Evolutionary conservation across 1,140 invertebrate genomes (phyloP), one percentile per base, ranked within the genome.

Genomic region (Pararge aegeria): DNA sequence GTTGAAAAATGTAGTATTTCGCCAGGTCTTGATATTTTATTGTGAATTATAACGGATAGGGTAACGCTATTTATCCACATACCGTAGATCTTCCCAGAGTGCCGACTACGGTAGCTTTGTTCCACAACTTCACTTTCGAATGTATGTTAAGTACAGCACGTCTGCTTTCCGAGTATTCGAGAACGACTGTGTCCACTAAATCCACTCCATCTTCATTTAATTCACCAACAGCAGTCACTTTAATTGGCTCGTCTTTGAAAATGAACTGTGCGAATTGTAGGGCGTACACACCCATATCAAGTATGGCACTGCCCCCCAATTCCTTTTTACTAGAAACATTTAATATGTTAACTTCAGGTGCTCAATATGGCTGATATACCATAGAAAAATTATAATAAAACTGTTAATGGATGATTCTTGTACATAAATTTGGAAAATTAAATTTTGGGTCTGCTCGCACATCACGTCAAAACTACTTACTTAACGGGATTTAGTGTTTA

Each of bases 281-380:
- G 4, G 90, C 80, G 77, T 98, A 98, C 13, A 97, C 90, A 0
- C 97, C 97, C 37, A 98, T 87, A 80, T 97, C 96, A 15, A 98
- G 84, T 20, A 96, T 83, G 0, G 94, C 93, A 3, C 97, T 95
- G 12, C 97, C 97, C 1, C 96, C 96, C 1, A 96, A 64, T 75
- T 91, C 75, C 86, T 95, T 87, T 75, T 87, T 91, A 0, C 91
- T 92, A 60, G 21, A 78, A 82, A 56, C 0, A 42, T 16, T 2
- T n/a, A 16, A 16, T 42, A 5, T 42, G 1, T 16, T n/a, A 10
- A 42, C 16, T 15, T 1, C 16, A 38, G 12, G 27, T 29, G 4
- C 10, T 29, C 27, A 4, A 29, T n/a, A n/a, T n/a, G n/a, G n/a
- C n/a, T n/a, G n/a, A n/a, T n/a, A n/a, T n/a, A n/a, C n/a, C n/a